phyloP scores from a whole-genome alignment of 2,113 vertebrate species.

The Larimichthys crocea region DNA sequence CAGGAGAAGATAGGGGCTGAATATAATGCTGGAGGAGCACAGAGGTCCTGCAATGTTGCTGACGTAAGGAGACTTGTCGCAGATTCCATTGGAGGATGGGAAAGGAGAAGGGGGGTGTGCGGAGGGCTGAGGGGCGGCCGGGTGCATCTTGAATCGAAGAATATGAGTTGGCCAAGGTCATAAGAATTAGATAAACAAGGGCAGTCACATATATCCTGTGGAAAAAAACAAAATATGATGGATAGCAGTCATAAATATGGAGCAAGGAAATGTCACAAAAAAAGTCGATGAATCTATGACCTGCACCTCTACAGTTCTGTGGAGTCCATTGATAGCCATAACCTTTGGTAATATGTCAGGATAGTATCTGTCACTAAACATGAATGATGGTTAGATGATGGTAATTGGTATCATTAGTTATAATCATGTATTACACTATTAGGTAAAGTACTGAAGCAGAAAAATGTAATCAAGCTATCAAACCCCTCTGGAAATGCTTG shows the following conservation, averaged over 20 bases:
- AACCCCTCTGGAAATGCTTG: conserved; percentile 35
- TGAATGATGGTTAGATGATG: conserved; percentile 23
- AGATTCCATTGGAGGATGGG: conserved; percentile 73
- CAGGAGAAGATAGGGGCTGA: conserved; percentile 73
- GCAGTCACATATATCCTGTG: conserved; percentile 54
- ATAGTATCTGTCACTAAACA: conserved; percentile 20
- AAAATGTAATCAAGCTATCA: conserved; percentile 5
- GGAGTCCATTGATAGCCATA: background rate
- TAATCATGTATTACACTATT: conserved; percentile 27
- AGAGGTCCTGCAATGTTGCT: conserved; percentile 82
- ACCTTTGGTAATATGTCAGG: conserved; percentile 14
- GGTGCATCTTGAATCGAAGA: conserved; percentile 67
- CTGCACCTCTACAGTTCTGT: conserved; percentile 17
- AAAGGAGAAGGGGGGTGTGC: conserved; percentile 27
- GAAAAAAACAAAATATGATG: conserved; percentile 56
- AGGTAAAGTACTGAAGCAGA: conserved; percentile 24
- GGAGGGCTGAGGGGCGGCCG: conserved; percentile 1
- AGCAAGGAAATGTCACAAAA: conserved; percentile 7
- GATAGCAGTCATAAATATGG: conserved; percentile 12
- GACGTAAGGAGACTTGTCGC: conserved; percentile 74
- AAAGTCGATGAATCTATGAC: background rate
- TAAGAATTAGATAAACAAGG: conserved; percentile 74
- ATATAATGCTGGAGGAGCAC: conserved; percentile 74
- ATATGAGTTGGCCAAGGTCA: conserved; percentile 77
- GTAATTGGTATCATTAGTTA: conserved; percentile 22